Evolutionary conservation across 37 sponge, comb jelly and placozoan species (phyloP).

Genomic region (Halisarca cf. caerulea): DNA sequence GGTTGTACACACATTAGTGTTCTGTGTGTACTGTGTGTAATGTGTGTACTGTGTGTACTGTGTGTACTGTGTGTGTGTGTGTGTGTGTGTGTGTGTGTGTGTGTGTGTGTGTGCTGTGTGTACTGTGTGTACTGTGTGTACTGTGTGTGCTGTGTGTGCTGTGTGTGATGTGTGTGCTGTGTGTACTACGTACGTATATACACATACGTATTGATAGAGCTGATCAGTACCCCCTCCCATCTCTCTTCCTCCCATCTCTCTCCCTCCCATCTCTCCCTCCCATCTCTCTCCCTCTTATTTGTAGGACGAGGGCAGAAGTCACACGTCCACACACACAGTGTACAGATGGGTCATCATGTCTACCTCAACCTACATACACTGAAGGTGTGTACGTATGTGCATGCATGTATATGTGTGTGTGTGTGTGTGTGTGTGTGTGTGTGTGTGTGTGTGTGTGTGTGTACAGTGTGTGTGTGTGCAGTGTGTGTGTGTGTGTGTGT

Average conservation of each 20-base stretch:
- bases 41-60: not conserved
- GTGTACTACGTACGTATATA: not conserved
- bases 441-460: too few species aligned
- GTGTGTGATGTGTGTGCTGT: not conserved
- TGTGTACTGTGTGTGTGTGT: not conserved
- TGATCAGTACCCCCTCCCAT: too few species aligned
- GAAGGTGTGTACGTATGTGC: slow-evolving; percentile 5
- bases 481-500: too few species aligned
- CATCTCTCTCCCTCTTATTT: too few species aligned
- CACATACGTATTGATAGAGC: too few species aligned
- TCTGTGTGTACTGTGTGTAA: too few species aligned
- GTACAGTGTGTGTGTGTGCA: not conserved
- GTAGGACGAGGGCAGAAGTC: slow-evolving; percentile 91
- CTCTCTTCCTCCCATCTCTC: too few species aligned
- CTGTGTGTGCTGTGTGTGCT: not conserved
- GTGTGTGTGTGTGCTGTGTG: not conserved
- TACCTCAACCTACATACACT: slow-evolving; percentile 88
- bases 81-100: not conserved
- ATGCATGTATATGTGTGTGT: too few species aligned
- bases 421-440: too few species aligned
- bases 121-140: not conserved
- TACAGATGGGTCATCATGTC: slow-evolving; percentile 87
- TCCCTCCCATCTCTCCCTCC: not conserved
- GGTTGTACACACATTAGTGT: not conserved
- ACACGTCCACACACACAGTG: slow-evolving; percentile 98